Evolutionary conservation across 2,113 vertebrate species (phyloP).

Genomic region (Spheniscus mendiculus): DNA sequence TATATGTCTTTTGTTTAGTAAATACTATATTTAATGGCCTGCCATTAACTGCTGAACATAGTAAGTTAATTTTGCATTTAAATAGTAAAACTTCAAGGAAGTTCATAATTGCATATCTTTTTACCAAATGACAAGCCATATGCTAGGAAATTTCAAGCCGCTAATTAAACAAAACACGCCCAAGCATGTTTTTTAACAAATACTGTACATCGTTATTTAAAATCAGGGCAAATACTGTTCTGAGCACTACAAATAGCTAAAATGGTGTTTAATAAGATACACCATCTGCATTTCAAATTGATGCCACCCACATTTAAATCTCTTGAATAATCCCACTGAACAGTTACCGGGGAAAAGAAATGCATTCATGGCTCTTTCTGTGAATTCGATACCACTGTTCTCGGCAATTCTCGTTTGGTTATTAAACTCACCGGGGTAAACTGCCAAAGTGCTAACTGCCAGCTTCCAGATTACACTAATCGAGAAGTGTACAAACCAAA

Average conservation of each 20-base stretch:
- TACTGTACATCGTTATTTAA: conserved; percentile 58
- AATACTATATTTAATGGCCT: conserved; percentile 42
- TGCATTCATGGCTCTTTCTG: neutral
- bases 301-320: conserved; percentile 41
- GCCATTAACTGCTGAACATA: neutral
- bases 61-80: conserved; percentile 33
- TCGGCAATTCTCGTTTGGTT: neutral
- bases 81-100: conserved; percentile 58
- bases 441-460: conserved; percentile 48
- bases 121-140: conserved; percentile 71
- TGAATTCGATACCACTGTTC: neutral
- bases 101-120: conserved; percentile 43
- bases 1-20: conserved; percentile 27
- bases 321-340: conserved; percentile 46
- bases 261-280: conserved; percentile 59
- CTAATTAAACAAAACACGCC: conserved; percentile 75
- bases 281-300: conserved; percentile 69
- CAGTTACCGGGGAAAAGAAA: conserved; percentile 22
- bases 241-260: conserved; percentile 42
- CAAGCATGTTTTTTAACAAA: conserved; percentile 69
- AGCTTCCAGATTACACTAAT: conserved; percentile 28
- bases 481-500: conserved; percentile 26
- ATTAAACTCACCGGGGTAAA: conserved; percentile 36
- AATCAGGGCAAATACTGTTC: conserved; percentile 63
- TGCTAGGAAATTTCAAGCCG: conserved; percentile 66